These are phyloP conservation scores for Grapholita molesta DNA, from an alignment of 1,140 invertebrate genomes.

Conservation along the genomic window DNA sequence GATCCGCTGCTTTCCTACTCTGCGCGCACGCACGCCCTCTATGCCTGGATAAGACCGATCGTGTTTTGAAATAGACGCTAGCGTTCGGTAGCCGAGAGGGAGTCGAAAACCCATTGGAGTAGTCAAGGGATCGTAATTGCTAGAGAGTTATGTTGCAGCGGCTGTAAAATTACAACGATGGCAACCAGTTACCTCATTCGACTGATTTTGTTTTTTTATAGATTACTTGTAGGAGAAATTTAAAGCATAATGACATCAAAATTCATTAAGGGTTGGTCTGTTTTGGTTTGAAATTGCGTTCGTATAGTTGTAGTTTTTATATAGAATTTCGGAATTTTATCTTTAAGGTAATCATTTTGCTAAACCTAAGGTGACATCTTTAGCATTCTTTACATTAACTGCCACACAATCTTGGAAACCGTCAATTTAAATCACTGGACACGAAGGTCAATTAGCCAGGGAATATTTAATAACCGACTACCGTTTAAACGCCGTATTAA, in stretches of 20 bases:
- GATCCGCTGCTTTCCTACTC: slow-evolving; percentile 36
- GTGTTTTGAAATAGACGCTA: slow-evolving; percentile 60
- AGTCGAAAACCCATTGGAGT: slow-evolving; percentile 66
- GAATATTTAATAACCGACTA: slow-evolving; percentile 58
- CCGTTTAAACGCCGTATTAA: slow-evolving; percentile 50
- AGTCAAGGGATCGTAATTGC: slow-evolving; percentile 8
- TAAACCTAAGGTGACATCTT: too few species aligned
- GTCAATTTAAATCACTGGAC: slow-evolving; percentile 40
- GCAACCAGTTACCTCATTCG: not conserved
- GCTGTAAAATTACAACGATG: not conserved
- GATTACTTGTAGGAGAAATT: not conserved
- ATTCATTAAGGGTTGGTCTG: too few species aligned
- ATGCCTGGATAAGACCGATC: slow-evolving; percentile 64
- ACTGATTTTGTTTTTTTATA: not conserved
- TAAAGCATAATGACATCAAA: too few species aligned
- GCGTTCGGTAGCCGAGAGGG: slow-evolving; percentile 63
- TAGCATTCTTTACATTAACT: slow-evolving; percentile 25
- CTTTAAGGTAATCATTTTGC: too few species aligned
- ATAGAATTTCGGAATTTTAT: too few species aligned
- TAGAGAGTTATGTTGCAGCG: not conserved
- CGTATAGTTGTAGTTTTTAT: not conserved
- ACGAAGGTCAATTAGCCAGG: slow-evolving; percentile 47
- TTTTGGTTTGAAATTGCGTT: not conserved
- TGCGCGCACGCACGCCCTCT: slow-evolving; percentile 68
- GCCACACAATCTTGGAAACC: slow-evolving; percentile 33